Percentiles rank a stretch among this genome's conserved stretches.
These are phyloP conservation scores for Neodiprion virginianus DNA, from an alignment of 1,140 invertebrate genomes.

Conservation along the genomic window DNA sequence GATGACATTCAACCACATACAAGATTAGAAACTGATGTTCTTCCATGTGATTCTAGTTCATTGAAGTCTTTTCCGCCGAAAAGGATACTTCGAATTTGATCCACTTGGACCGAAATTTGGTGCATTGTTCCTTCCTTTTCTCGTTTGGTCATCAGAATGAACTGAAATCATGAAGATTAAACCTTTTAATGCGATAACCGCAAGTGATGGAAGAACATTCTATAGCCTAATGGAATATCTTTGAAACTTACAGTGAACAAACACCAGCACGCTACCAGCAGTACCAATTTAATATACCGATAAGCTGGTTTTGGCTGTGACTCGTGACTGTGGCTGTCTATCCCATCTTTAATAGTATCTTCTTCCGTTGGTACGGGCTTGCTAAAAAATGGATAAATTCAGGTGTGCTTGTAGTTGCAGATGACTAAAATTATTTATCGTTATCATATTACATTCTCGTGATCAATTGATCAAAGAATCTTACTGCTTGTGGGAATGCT, in stretches of 20 bases:
- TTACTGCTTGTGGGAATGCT: not conserved
- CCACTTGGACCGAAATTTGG: conserved; percentile 66
- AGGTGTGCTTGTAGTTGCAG: no score
- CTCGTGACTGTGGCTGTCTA: conserved; percentile 19
- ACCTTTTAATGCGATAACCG: not conserved
- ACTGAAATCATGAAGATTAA: conserved; percentile 59
- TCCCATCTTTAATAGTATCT: conserved; percentile 15
- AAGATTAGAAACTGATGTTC: not conserved
- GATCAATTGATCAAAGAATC: not conserved
- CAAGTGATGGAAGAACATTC: not conserved
- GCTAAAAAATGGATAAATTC: not conserved
- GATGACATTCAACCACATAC: conserved; percentile 21
- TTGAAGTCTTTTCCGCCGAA: conserved; percentile 21
- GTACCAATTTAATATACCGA: conserved; percentile 42
- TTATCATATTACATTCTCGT: not conserved
- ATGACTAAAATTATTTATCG: no score
- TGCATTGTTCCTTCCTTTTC: conserved; percentile 68
- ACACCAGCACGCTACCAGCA: conserved; percentile 45
- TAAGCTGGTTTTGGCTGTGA: conserved; percentile 34
- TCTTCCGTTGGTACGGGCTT: conserved; percentile 21
- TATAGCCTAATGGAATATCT: not conserved
- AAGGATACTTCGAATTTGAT: conserved; percentile 52
- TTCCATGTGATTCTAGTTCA: not conserved
- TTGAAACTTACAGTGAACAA: conserved; percentile 44
- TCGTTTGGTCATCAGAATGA: conserved; percentile 71